Base-by-base conservation (phyloP, 2,797 vertebrate species). In the Xenops minutus region DNA sequence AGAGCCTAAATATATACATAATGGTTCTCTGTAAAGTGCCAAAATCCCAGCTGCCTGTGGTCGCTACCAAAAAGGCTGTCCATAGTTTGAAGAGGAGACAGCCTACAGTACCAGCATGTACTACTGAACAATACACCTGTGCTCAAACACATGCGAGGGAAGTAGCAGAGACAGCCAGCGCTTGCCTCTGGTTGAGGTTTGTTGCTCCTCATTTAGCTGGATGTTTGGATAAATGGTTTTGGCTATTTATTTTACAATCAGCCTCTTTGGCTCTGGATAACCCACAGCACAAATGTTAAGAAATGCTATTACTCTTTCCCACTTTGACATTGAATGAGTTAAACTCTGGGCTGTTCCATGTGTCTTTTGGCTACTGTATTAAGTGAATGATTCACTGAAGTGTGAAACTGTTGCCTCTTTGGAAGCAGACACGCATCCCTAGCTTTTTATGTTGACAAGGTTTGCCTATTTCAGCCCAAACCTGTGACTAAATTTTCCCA, bases 321-420 rank as follows among this genome's bases (percentile, higher is more conserved):
- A 37, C 27, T 85, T 51, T 18, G 67, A 92, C 64, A 72, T 1
- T 14, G 73, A 92, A 96, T 10, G 41, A 93, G 83, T 85, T 91
- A 85, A 93, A 63, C 26, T 92, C 76, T 30, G 77, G 44, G 34
- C 29, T 88, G 81, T 75, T 93, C 51, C 76, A 79, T 52, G 71
- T 26, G 36, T 93, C 94, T 89, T 91, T 94, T 89, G 92, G 96
- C 72, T 73, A 81, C 43, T 73, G 77, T 55, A 62, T 74, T 86
- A 92, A 89, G 72, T 43, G 93, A 92, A 48, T 90, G 86, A 96
- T 94, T 97, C 96, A 92, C 67, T 68, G 56, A 92, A 91, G 63
- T 84, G 86, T 86, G 91, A 96, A 95, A 93, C 16, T 55, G 71
- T 91, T 94, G 75, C 80, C 91, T 87, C 83, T 95, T 96, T 54